Percentiles rank a stretch among this genome's conserved stretches.
Conservation (phyloP, 2,888 invertebrate species). For the Hesperia comma region DNA sequence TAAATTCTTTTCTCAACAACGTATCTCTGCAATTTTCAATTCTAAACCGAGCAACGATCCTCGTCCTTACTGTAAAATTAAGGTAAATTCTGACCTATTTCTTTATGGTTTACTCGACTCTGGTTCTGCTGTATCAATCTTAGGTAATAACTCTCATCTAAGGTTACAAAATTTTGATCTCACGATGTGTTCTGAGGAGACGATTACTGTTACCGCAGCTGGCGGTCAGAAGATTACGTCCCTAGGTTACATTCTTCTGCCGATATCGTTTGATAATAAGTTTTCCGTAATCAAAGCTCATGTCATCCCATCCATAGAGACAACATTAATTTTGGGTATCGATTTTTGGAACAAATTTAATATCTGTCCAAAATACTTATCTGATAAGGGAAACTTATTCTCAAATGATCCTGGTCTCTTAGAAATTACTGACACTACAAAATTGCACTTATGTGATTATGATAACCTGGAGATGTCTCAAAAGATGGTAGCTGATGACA, state of each 20-base stretch:
- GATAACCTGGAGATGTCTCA: conserved; percentile 13
- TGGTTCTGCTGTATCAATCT: neutral
- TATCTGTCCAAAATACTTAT: conserved; percentile 32
- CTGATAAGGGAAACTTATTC: neutral
- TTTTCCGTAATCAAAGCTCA: conserved; percentile 31
- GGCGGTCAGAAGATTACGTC: conserved; percentile 37
- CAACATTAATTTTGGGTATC: conserved; percentile 38
- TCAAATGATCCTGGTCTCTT: neutral
- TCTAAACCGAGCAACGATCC: neutral
- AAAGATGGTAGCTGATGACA: conserved; percentile 36
- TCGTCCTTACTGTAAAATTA: too few relatives aligned
- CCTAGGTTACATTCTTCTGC: conserved; percentile 38
- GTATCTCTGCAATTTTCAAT: neutral
- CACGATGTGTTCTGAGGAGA: neutral
- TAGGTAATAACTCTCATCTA: neutral
- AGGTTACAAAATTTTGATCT: neutral
- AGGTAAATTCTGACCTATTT: too few relatives aligned
- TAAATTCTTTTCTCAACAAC: too few relatives aligned
- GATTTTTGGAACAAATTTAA: conserved; percentile 41
- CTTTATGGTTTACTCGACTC: neutral
- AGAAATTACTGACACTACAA: neutral
- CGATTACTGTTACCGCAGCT: conserved; percentile 33
- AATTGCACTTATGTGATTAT: neutral
- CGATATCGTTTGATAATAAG: conserved; percentile 36
- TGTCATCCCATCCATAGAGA: conserved; percentile 34